phyloP scores from a whole-genome alignment of 2,888 invertebrate species.

The Sphaerophoria rueppellii region DNA sequence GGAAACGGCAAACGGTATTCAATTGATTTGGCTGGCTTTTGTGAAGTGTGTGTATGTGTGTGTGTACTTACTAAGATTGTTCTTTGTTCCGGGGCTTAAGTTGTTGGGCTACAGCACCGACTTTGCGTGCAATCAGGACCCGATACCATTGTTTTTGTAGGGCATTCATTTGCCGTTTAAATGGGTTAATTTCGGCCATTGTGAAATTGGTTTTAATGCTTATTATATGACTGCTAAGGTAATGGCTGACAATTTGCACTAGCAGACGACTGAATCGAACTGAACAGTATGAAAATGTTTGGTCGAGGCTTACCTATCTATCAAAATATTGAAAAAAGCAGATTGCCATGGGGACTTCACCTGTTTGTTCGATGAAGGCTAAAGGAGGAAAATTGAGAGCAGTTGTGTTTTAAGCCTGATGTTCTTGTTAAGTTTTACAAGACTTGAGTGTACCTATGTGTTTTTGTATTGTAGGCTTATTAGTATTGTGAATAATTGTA shows the following conservation, averaged over 20 bases:
- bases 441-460: too few species aligned
- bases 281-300: background rate
- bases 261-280: conserved; percentile 9
- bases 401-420: too few species aligned
- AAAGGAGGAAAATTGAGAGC: too few species aligned
- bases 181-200: conserved; percentile 77
- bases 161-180: conserved; percentile 81
- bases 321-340: conserved; percentile 12
- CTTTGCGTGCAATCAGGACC: conserved; percentile 79
- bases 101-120: conserved; percentile 77
- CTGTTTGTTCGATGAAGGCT: background rate
- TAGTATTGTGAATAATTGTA: too few species aligned
- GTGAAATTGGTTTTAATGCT: conserved; percentile 26
- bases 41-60: background rate
- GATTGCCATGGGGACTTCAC: background rate
- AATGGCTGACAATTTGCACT: background rate
- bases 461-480: too few species aligned
- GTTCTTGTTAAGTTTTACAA: too few species aligned
- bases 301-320: background rate
- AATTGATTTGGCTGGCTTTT: conserved; percentile 74
- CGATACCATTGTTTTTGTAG: conserved; percentile 81
- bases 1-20: conserved; percentile 32
- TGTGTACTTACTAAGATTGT: conserved; percentile 78
- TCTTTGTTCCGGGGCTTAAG: conserved; percentile 75
- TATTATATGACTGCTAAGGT: conserved; percentile 1